Evolutionary conservation across 2,797 vertebrate genomes (phyloP), one percentile per base, ranked within the genome.

Genomic region (Arctocebus calabarensis): DNA sequence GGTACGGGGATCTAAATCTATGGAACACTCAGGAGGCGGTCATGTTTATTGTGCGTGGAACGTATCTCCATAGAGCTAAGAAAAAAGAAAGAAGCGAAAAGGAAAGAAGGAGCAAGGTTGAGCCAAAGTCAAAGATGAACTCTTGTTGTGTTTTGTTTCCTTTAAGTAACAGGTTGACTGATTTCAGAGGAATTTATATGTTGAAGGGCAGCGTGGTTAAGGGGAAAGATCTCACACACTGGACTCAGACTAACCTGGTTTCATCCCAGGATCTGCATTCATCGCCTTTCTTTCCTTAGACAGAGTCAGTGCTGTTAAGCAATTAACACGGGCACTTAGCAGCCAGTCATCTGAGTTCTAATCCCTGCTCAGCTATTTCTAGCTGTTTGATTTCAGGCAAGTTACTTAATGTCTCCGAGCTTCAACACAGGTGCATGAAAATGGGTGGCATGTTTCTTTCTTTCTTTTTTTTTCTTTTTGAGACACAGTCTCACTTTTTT

Each of bases 381-480:
- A 57, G 61, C 71, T 78, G 55, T 84, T 89, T 48, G 83, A 90
- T 48, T 86, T 79, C 8, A 32, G 62, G 25, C 25, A 29, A 66
- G 13, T 55, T n/a, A 7, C 43, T 45, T 4, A 7, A 17, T 1
- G 1, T 61, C 73, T 77, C 86, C 43, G 57, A 62, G 34, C 52
- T 52, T 37, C 32, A 12, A 1, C 23, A 40, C 16, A 11, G 17
- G 2, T 8, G 27, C 19, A 5, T 57, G n/a, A 13, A 37, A 61
- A 27, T 27, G 7, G 11, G 16, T 43, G 5, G 12, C 2, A 27
- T 1, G 14, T 52, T 52, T 52, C 48, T 52, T 52, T 45, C 45
- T 45, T 45, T 45, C 45, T 45, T 52, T 52, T 52, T 16, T 2
- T 48, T 48, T 48, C 3, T 45, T 48, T 52, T 52, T 16, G 48